Evolutionary conservation across 53 echinoderm and acorn worm species (phyloP).

Genomic region (Arbacia lixula): DNA sequence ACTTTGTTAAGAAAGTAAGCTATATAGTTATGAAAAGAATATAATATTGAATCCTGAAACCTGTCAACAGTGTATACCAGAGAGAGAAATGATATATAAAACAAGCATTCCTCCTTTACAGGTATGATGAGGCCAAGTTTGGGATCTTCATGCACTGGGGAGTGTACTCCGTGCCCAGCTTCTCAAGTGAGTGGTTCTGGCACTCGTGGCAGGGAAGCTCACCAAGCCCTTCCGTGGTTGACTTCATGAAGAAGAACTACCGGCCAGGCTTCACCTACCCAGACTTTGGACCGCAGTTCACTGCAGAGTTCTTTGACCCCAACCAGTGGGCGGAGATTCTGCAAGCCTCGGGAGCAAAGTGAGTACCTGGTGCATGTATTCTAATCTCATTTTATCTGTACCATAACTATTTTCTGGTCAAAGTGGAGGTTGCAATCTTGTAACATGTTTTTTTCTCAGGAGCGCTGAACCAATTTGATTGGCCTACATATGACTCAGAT

Average conservation of each 20-base stretch:
- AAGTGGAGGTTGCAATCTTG: no score
- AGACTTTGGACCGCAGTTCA: conserved; percentile 70
- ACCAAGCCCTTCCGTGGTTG: conserved; percentile 14
- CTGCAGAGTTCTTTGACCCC: conserved; percentile 75
- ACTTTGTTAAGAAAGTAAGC: no score
- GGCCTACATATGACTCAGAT: no score
- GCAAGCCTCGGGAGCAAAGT: conserved; percentile 81
- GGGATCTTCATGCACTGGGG: conserved; percentile 80
- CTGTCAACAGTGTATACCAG: no score
- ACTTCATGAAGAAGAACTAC: conserved; percentile 82
- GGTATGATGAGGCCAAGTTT: conserved; percentile 86
- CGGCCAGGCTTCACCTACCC: conserved; percentile 68
- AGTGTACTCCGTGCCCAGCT: conserved; percentile 87
- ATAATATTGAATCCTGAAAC: no score
- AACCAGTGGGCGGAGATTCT: conserved; percentile 74
- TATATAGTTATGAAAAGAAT: no score
- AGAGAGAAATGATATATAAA: no score
- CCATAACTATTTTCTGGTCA: no score
- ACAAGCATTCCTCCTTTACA: no score
- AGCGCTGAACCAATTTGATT: no score
- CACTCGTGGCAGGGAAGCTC: conserved; percentile 54
- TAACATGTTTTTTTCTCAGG: no score
- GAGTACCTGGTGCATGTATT: not conserved
- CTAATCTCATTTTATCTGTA: no score
- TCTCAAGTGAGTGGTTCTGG: conserved; percentile 86